Evolutionary conservation across 2,797 vertebrate species (phyloP).

Genomic region (Urophycis tenuis): DNA sequence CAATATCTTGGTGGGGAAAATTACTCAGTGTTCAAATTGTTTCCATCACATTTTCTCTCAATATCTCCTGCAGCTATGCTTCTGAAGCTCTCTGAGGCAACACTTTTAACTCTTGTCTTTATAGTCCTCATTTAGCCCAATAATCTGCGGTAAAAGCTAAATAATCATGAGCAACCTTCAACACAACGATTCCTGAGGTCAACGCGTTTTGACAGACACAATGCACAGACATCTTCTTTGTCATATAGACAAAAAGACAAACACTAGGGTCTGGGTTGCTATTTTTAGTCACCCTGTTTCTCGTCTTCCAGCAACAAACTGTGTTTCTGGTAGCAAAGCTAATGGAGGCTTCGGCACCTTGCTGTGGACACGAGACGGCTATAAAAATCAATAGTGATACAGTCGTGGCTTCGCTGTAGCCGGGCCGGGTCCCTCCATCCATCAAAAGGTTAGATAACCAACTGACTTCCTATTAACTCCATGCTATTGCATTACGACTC

Average conservation of each 20-base stretch:
- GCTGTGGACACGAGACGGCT: constrained; percentile 21
- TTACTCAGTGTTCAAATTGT: constrained; percentile 18
- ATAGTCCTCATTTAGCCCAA: background rate
- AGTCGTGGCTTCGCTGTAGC: constrained; percentile 8
- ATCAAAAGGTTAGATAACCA: constrained; percentile 7
- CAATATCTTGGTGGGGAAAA: too few relatives aligned
- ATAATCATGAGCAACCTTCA: too few relatives aligned
- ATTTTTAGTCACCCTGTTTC: background rate
- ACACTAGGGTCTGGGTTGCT: background rate
- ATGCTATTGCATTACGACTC: constrained; percentile 6
- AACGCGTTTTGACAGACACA: background rate
- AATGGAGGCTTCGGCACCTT: constrained; percentile 18
- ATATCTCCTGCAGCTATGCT: constrained; percentile 39
- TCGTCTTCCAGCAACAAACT: background rate
- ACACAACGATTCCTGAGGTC: too few relatives aligned
- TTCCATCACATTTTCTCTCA: constrained; percentile 41
- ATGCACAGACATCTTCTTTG: constrained; percentile 6
- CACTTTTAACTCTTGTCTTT: too few relatives aligned
- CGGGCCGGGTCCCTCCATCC: constrained; percentile 13
- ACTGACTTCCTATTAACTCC: background rate
- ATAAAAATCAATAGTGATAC: constrained; percentile 26
- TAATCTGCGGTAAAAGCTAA: background rate
- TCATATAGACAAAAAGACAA: background rate
- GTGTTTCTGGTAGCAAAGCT: constrained; percentile 15
- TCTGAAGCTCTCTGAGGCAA: constrained; percentile 16